Percentiles rank a stretch among this genome's conserved stretches.
Evolutionary conservation across 2,113 vertebrate species (phyloP).

Genomic region (Balaenoptera acutorostrata): DNA sequence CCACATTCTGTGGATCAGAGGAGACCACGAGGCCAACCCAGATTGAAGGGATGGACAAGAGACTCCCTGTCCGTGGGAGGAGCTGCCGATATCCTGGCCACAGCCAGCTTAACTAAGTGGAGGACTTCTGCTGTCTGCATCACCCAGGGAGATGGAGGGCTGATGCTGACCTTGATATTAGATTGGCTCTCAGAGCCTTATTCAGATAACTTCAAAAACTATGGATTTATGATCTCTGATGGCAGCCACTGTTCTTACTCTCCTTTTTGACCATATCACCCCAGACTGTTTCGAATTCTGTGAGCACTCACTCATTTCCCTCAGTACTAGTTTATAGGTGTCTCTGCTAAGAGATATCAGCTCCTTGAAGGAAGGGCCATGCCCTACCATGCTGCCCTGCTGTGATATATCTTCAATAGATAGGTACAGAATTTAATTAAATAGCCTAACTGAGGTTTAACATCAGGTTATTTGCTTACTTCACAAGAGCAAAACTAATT

Average conservation of each 20-base stretch:
- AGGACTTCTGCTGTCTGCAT: background rate
- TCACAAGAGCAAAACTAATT: conserved; percentile 11
- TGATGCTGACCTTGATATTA: background rate
- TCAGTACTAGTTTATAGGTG: background rate
- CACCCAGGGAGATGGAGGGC: background rate
- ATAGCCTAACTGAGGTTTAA: background rate
- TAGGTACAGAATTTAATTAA: background rate
- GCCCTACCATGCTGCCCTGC: background rate
- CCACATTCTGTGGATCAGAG: background rate
- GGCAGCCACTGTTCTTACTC: background rate
- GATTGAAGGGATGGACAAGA: background rate
- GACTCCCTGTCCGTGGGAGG: background rate
- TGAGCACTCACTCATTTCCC: background rate
- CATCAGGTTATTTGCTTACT: background rate
- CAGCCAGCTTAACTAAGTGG: background rate
- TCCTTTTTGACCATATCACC: background rate
- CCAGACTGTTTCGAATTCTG: background rate
- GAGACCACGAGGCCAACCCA: background rate
- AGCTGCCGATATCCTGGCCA: background rate
- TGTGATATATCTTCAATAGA: background rate
- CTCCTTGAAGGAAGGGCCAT: background rate
- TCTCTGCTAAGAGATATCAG: background rate
- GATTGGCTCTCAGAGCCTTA: background rate
- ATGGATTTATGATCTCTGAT: background rate
- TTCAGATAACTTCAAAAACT: background rate